phyloP scores from a whole-genome alignment of 2,113 vertebrate genomes.

The Clupea harengus region DNA sequence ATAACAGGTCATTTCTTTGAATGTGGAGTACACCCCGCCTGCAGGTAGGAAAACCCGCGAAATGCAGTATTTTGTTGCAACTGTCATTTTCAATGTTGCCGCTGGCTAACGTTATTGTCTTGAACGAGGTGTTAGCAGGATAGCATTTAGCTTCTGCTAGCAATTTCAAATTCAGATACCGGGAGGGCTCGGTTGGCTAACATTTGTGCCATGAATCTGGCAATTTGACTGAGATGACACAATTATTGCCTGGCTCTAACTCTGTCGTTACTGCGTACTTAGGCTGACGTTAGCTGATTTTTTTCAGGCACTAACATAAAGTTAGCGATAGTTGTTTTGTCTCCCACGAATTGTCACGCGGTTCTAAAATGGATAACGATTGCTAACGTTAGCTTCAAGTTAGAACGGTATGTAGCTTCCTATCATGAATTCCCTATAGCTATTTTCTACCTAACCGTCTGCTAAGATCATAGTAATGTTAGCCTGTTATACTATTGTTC shows the following conservation, averaged over 20 bases:
- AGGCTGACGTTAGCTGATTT: neutral
- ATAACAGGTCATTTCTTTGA: conserved; percentile 45
- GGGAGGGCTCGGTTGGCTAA: neutral
- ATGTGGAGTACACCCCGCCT: conserved; percentile 57
- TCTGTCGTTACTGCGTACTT: neutral
- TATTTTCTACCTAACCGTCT: neutral
- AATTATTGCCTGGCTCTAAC: neutral
- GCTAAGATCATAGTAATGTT: neutral
- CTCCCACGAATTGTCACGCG: neutral
- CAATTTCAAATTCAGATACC: neutral
- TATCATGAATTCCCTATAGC: conserved; percentile 13
- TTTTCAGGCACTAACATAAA: neutral
- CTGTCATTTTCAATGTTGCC: neutral
- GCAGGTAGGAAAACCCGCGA: conserved; percentile 58
- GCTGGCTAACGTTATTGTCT: neutral
- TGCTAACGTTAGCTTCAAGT: neutral
- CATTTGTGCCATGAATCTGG: neutral
- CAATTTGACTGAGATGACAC: neutral
- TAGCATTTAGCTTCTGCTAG: neutral
- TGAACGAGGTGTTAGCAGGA: neutral
- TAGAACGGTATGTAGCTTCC: conserved; percentile 30
- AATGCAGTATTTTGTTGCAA: neutral
- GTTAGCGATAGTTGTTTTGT: neutral
- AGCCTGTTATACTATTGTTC: neutral
- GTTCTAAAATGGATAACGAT: neutral